Conservation (phyloP, 2,113 vertebrate genomes). For the Lamprotornis superbus region DNA sequence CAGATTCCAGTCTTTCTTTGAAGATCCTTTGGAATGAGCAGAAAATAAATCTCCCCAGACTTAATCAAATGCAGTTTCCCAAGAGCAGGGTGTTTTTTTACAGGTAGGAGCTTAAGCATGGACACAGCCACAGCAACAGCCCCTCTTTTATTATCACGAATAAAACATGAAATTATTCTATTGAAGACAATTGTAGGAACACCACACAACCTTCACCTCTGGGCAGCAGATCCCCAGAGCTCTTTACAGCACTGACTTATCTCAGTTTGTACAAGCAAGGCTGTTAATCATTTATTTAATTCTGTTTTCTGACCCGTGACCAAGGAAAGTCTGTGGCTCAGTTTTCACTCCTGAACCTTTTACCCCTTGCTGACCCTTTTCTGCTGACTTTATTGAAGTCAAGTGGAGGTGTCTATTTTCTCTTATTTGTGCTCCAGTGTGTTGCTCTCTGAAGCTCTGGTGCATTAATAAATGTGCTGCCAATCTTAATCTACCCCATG, state of each 20-base stretch:
- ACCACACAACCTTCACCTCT: neutral
- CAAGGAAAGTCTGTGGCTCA: neutral
- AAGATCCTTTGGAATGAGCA: neutral
- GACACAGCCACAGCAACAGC: neutral
- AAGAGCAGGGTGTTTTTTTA: neutral
- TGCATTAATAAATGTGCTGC: neutral
- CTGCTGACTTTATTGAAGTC: neutral
- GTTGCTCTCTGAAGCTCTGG: neutral
- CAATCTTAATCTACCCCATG: neutral
- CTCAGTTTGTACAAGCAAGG: neutral
- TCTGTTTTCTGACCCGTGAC: fast-evolving
- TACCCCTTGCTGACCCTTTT: neutral
- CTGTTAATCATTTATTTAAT: neutral
- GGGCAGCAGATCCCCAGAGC: neutral
- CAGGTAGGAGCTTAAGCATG: neutral
- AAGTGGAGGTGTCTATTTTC: neutral
- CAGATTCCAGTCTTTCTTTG: neutral
- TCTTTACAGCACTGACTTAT: neutral
- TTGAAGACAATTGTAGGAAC: neutral
- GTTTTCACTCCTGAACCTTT: neutral
- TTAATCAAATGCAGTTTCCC: neutral
- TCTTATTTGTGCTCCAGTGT: neutral
- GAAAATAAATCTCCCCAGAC: neutral
- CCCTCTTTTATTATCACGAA: neutral
- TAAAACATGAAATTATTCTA: fast-evolving